A percentile compares a stretch with the other conserved stretches of the same genome.
Evolutionary conservation across 1,140 invertebrate species (phyloP).

Genomic region (Protaetia brevitarsis): DNA sequence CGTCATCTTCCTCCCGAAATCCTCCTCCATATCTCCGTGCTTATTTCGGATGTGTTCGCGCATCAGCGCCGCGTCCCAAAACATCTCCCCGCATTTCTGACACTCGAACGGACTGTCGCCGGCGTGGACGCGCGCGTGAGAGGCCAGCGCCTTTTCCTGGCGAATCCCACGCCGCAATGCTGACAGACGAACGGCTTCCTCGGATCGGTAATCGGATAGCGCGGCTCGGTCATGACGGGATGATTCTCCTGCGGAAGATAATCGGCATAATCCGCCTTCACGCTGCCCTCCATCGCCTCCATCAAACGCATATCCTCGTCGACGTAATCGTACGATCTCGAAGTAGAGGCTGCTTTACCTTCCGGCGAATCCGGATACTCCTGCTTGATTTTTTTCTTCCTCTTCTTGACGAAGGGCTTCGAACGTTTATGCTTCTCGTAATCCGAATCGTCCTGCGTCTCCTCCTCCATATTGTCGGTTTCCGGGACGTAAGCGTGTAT

Average conservation of each 20-base stretch:
- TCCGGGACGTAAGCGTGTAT: constrained; percentile 71
- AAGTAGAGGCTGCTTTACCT: constrained; percentile 34
- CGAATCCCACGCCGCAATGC: constrained; percentile 74
- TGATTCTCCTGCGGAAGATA: constrained; percentile 37
- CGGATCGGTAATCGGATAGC: constrained; percentile 66
- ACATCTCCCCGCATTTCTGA: constrained; percentile 72
- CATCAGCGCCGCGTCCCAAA: constrained; percentile 67
- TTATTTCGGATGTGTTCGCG: constrained; percentile 60
- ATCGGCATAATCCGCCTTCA: constrained; percentile 45
- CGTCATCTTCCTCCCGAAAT: constrained; percentile 52
- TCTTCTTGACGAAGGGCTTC: constrained; percentile 28
- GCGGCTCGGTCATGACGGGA: constrained; percentile 49
- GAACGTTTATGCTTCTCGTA: constrained; percentile 28
- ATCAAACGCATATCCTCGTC: constrained; percentile 51
- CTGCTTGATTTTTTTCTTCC: constrained; percentile 38
- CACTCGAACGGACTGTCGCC: constrained; percentile 76
- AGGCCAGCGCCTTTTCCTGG: constrained; percentile 75
- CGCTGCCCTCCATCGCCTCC: constrained; percentile 49
- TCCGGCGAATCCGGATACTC: constrained; percentile 36
- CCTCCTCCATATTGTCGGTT: constrained; percentile 43
- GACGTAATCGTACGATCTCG: constrained; percentile 49
- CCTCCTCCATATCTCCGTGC: constrained; percentile 48
- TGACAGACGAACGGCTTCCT: constrained; percentile 76
- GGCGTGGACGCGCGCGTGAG: constrained; percentile 67
- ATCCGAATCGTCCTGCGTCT: constrained; percentile 38